Percentiles rank a stretch among this genome's conserved stretches.
Conservation (phyloP, 2,113 vertebrate species). For the Casuarius casuarius region DNA sequence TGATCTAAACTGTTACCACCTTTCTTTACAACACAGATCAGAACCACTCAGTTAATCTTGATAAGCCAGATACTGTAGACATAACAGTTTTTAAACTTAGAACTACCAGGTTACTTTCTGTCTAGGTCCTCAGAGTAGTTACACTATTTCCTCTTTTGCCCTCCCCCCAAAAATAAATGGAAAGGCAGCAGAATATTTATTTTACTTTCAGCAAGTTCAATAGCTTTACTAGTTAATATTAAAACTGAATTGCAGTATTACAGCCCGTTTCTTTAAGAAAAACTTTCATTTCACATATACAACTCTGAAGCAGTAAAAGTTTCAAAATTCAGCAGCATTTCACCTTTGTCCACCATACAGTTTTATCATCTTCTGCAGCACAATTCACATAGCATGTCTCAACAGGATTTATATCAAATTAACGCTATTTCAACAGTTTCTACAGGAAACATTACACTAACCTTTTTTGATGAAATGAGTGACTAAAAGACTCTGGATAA, state of each 20-base stretch:
- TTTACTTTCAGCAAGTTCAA: background rate
- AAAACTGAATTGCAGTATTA: background rate
- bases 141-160: background rate
- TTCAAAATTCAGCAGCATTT: background rate
- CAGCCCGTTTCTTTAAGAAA: background rate
- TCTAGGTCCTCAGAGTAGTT: background rate
- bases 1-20: background rate
- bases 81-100: background rate
- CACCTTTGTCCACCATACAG: background rate
- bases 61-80: background rate
- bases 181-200: background rate
- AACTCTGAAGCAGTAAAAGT: background rate
- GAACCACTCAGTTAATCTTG: background rate
- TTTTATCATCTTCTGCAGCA: background rate
- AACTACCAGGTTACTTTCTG: background rate
- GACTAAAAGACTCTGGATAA: constrained; percentile 91
- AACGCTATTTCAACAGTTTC: background rate
- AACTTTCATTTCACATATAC: background rate
- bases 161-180: background rate
- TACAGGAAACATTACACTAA: constrained; percentile 45
- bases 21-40: background rate
- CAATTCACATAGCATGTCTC: background rate
- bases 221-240: background rate
- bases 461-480: constrained; percentile 91
- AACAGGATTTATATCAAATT: background rate